Conservation (phyloP, 2,113 vertebrate genomes). For the Panurus biarmicus region DNA sequence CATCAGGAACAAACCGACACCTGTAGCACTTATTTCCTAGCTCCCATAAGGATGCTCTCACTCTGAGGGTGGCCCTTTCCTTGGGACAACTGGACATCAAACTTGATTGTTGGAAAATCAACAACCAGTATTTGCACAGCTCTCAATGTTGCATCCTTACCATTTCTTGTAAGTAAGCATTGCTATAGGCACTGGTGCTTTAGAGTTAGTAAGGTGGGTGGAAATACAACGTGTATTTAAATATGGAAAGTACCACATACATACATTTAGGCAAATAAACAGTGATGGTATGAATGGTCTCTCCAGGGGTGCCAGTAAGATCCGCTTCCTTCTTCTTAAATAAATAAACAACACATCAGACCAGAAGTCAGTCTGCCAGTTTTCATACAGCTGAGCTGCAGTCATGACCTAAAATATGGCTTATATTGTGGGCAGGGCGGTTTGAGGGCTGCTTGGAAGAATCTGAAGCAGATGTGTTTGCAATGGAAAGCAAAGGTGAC, state of each 20-base stretch:
- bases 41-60: background rate
- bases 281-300: constrained; percentile 16
- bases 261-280: constrained; percentile 18
- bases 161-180: constrained; percentile 15
- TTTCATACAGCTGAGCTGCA: constrained; percentile 91
- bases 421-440: constrained; percentile 98
- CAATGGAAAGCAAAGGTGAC: constrained; percentile 92
- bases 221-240: background rate
- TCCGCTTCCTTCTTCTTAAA: background rate
- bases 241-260: background rate
- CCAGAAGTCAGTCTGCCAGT: background rate
- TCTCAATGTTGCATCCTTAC: constrained; percentile 43
- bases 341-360: background rate
- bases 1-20: background rate
- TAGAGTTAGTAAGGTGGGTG: constrained; percentile 28
- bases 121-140: constrained; percentile 41
- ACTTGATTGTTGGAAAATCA: constrained; percentile 43
- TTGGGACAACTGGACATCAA: background rate
- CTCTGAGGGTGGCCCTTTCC: background rate
- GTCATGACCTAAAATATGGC: constrained; percentile 97
- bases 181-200: constrained; percentile 65
- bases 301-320: background rate
- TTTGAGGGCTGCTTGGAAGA: constrained; percentile 92
- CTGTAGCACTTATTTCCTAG: background rate
- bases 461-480: constrained; percentile 90